Evolutionary conservation across 2,113 vertebrate genomes (phyloP).

Genomic region (Struthio camelus): DNA sequence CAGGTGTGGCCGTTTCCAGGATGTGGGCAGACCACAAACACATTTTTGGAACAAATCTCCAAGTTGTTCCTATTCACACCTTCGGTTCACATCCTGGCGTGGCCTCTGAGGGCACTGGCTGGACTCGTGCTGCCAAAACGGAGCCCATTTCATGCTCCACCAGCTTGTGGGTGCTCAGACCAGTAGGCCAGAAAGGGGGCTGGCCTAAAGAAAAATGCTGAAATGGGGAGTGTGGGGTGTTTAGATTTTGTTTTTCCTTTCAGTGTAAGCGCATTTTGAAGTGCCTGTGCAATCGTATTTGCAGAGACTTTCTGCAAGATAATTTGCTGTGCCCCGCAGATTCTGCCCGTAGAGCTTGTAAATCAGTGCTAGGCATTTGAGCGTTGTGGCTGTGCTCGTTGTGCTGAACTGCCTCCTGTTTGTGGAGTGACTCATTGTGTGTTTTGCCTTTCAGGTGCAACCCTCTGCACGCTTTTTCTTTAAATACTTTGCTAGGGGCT

Average conservation of each 20-base stretch:
- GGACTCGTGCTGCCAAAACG: fast-evolving
- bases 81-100: background rate
- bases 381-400: background rate
- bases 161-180: background rate
- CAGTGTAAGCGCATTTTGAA: background rate
- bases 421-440: constrained; percentile 73
- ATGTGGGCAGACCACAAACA: background rate
- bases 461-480: background rate
- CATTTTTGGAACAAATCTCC: background rate
- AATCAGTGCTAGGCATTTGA: constrained; percentile 10
- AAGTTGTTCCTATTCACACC: background rate
- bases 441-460: constrained; percentile 45
- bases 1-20: background rate
- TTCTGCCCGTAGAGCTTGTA: background rate
- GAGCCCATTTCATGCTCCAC: background rate
- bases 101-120: background rate
- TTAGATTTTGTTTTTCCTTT: background rate
- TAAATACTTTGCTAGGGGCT: background rate
- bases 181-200: background rate
- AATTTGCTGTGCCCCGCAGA: background rate
- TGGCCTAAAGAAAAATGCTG: background rate
- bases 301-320: background rate
- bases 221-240: background rate
- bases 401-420: constrained; percentile 25
- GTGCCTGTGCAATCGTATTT: fast-evolving